Evolutionary conservation across 2,888 invertebrate species (phyloP).

Genomic region (Diachrysia chrysitis): DNA sequence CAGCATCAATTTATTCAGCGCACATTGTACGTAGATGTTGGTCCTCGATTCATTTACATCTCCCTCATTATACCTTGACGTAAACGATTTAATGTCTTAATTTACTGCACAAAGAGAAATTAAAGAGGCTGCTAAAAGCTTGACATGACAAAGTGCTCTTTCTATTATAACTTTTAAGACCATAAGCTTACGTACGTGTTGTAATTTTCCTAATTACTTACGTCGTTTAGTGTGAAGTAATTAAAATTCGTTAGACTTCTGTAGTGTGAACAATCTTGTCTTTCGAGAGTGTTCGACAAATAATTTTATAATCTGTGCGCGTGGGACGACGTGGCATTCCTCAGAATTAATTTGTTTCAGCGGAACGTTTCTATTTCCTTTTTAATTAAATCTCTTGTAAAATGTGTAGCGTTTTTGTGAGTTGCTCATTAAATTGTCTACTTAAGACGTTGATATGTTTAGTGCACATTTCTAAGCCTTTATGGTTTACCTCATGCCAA

Average conservation of each 20-base stretch:
- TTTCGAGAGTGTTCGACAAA: slow-evolving; percentile 51
- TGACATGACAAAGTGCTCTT: slow-evolving; percentile 87
- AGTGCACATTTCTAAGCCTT: background rate
- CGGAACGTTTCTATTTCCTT: slow-evolving; percentile 29
- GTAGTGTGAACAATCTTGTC: slow-evolving; percentile 31
- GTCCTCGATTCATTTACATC: slow-evolving; percentile 72
- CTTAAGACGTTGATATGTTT: slow-evolving; percentile 4
- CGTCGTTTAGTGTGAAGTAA: slow-evolving; percentile 65
- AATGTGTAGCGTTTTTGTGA: background rate
- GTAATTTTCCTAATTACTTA: slow-evolving; percentile 83
- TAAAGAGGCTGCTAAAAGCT: slow-evolving; percentile 87
- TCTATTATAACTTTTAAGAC: slow-evolving; percentile 86
- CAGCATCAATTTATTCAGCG: slow-evolving; percentile 65
- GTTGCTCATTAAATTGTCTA: slow-evolving; percentile 9
- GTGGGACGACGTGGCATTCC: slow-evolving; percentile 33
- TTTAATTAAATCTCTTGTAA: slow-evolving; percentile 17
- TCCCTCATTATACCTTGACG: slow-evolving; percentile 77
- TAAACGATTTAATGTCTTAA: slow-evolving; percentile 87
- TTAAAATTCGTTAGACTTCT: slow-evolving; percentile 55
- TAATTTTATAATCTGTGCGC: slow-evolving; percentile 54
- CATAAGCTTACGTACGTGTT: slow-evolving; percentile 79
- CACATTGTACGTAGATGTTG: slow-evolving; percentile 54
- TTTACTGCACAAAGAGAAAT: slow-evolving; percentile 87
- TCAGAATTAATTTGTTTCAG: slow-evolving; percentile 53
- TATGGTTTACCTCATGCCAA: slow-evolving; percentile 5